These are phyloP conservation scores for Lampris incognitus DNA, from an alignment of 2,113 vertebrate genomes.

Conservation along the genomic window DNA sequence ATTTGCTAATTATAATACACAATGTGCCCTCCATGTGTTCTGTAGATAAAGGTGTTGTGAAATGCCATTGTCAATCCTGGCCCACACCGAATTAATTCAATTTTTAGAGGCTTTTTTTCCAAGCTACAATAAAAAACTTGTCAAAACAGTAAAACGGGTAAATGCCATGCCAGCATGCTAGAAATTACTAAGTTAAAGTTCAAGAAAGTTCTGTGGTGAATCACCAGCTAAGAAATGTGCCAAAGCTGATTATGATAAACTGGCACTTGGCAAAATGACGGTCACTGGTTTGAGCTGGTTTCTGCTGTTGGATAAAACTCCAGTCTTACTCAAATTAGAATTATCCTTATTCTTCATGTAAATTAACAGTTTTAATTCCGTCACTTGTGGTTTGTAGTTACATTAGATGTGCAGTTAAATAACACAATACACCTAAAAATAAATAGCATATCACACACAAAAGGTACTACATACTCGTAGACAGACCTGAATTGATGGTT, in stretches of 20 bases:
- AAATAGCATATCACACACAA: too few relatives aligned
- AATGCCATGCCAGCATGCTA: constrained; percentile 2
- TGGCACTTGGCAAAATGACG: constrained; percentile 63
- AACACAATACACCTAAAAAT: too few relatives aligned
- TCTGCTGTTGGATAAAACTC: constrained; percentile 13
- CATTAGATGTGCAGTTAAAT: too few relatives aligned
- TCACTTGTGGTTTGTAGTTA: constrained; percentile 3
- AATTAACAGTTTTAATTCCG: constrained; percentile 1
- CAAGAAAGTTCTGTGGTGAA: constrained; percentile 38
- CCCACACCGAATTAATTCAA: constrained; percentile 7
- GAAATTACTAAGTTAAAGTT: constrained; percentile 50
- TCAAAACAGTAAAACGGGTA: constrained; percentile 26
- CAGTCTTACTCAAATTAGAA: constrained; percentile 22
- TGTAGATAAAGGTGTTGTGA: constrained; percentile 47
- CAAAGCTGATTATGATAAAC: constrained; percentile 70
- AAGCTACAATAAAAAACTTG: constrained; percentile 25
- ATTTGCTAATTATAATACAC: constrained; percentile 53
- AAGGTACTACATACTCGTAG: too few relatives aligned
- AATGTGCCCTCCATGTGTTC: constrained; percentile 42
- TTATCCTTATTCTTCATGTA: constrained; percentile 13
- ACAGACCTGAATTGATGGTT: too few relatives aligned
- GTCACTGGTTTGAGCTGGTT: constrained; percentile 9
- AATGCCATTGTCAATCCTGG: constrained; percentile 40
- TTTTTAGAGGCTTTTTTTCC: constrained; percentile 27
- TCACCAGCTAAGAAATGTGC: constrained; percentile 55